Base-by-base conservation (phyloP, 2,888 invertebrate species). In the Drosophila trichaetosa region DNA sequence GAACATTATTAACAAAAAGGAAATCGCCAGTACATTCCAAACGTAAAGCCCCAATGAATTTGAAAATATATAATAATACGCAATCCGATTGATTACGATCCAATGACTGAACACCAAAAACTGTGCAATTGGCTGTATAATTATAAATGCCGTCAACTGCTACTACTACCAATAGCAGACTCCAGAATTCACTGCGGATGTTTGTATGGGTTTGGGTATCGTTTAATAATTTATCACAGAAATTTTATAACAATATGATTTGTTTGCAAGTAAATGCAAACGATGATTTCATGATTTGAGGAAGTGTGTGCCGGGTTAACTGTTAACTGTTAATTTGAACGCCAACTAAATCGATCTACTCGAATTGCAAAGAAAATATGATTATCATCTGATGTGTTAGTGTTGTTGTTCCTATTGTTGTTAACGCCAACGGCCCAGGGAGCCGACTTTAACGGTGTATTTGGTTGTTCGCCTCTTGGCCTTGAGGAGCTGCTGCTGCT, bases 401-500 rank as follows among this genome's bases (percentile, higher is more conserved):
- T 33, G 21, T 2, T 34, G 4, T 27, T 7, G 13, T 24, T n/a
- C 10, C 27, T 33, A 16, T 3, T 16, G 4, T 11, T 3, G 33
- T 59, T 21, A 79, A 24, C 80, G 79, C 79, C 79, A 79, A 24
- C 76, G 79, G 13, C 80, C 80, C 72, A 80, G 66, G 5, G 72
- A 60, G 2, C 80, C 76, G 5, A 64, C 71, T 16, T 71, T 78
- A 3, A 80, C 68, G 4, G 63, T 69, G 21, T 80, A 79, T n/a
- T 80, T 76, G 21, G 29, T 51, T 2, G 51, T 13, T 31, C 59
- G 72, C 29, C 80, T 10, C 36, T 76, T 79, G 10, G 54, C 51
- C 62, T 81, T 76, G 31, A 54, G 36, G 33, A 60, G 57, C 56
- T 73, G 69, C 56, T 68, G 13, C 56, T 73, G 69, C 56, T 68